phyloP scores from a whole-genome alignment of 1,140 invertebrate species.

The Aphaenogaster floridana region DNA sequence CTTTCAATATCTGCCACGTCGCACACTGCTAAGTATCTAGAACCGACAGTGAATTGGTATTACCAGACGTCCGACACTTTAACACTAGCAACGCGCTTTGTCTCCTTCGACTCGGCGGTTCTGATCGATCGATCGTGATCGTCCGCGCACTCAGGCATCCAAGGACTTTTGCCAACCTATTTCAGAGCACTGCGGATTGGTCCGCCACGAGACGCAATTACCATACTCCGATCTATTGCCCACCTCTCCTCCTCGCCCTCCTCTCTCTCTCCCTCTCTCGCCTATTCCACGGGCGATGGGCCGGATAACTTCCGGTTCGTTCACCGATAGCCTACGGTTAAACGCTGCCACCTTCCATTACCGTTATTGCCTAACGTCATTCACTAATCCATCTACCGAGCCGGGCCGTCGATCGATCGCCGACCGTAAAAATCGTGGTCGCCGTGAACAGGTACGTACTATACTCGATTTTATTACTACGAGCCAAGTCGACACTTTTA shows the following conservation, averaged over 20 bases:
- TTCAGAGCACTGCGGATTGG: slow-evolving; percentile 31
- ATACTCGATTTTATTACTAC: slow-evolving; percentile 50
- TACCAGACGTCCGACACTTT: slow-evolving; percentile 60
- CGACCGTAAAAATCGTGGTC: slow-evolving; percentile 66
- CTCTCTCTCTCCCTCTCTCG: background rate
- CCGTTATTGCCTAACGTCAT: slow-evolving; percentile 74
- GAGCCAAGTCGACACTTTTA: slow-evolving; percentile 61
- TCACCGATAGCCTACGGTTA: slow-evolving; percentile 67
- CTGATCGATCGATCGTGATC: slow-evolving; percentile 58
- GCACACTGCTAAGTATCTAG: slow-evolving; percentile 50
- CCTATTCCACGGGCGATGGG: slow-evolving; percentile 40
- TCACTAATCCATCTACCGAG: slow-evolving; percentile 70
- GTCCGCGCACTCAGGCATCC: slow-evolving; percentile 33
- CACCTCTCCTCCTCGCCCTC: background rate
- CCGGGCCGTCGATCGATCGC: slow-evolving; percentile 43
- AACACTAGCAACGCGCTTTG: slow-evolving; percentile 53
- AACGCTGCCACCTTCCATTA: slow-evolving; percentile 72
- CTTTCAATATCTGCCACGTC: slow-evolving; percentile 65
- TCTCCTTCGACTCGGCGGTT: slow-evolving; percentile 52
- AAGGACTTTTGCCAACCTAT: slow-evolving; percentile 49
- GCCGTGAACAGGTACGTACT: slow-evolving; percentile 52
- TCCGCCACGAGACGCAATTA: slow-evolving; percentile 58
- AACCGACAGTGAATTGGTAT: slow-evolving; percentile 65
- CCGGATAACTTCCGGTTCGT: slow-evolving; percentile 67
- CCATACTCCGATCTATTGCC: slow-evolving; percentile 49